Conservation (phyloP, 1,140 invertebrate genomes). For the Scaptodrosophila lebanonensis region DNA sequence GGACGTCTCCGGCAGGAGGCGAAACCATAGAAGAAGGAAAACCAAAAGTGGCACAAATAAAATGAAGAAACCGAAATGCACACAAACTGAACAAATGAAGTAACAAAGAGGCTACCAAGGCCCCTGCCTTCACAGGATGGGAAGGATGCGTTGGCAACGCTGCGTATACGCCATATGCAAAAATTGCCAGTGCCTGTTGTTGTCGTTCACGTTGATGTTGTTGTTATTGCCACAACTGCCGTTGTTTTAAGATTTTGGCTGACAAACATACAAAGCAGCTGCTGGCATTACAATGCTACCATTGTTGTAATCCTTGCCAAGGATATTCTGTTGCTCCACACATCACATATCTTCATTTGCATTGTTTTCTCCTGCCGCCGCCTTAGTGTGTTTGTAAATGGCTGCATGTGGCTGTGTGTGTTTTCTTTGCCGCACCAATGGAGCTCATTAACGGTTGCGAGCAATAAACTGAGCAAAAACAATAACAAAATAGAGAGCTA, state of each 20-base stretch:
- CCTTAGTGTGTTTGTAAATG: too few species aligned
- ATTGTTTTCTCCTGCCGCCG: slow-evolving; percentile 11
- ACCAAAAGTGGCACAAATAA: slow-evolving; percentile 9
- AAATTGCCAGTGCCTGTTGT: not conserved
- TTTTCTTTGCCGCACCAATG: slow-evolving; percentile 36
- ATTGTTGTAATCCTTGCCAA: slow-evolving; percentile 3
- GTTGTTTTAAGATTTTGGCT: too few species aligned
- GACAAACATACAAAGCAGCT: slow-evolving; percentile 22
- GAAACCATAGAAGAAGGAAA: not conserved
- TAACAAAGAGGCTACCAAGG: slow-evolving; percentile 32
- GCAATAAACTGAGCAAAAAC: not conserved
- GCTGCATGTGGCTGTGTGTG: slow-evolving; percentile 21
- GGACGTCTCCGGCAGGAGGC: too few species aligned
- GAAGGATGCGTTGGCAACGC: slow-evolving; percentile 51
- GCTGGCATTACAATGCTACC: slow-evolving; percentile 24
- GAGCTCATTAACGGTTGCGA: slow-evolving; percentile 46
- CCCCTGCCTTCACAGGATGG: too few species aligned
- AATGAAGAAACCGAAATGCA: slow-evolving; percentile 17
- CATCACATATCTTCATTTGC: slow-evolving; percentile 47
- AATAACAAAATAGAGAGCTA: too few species aligned
- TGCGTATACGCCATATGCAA: slow-evolving; percentile 55
- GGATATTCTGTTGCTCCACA: not conserved
- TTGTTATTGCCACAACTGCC: slow-evolving; percentile 12
- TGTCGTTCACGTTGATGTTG: slow-evolving; percentile 25
- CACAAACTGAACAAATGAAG: slow-evolving; percentile 11